Conservation (phyloP, 1,140 invertebrate species). For the Eriosoma lanigerum region DNA sequence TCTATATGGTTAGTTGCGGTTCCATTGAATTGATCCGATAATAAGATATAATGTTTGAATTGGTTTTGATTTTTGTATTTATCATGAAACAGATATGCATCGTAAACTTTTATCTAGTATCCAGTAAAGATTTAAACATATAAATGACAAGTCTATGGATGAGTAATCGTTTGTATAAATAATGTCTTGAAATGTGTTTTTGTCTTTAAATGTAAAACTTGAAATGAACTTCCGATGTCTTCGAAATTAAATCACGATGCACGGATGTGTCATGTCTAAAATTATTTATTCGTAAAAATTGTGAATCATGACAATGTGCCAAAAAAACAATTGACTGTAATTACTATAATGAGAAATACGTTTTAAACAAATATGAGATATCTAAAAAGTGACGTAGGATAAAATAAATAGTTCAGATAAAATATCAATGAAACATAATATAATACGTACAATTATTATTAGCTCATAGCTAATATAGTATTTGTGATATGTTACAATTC, state of each 20-base stretch:
- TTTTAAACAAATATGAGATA: not conserved
- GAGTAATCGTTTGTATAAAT: no score
- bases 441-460: constrained; percentile 18
- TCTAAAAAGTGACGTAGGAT: constrained; percentile 9
- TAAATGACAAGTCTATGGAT: no score
- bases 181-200: not conserved
- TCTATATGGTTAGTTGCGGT: no score
- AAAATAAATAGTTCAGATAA: constrained; percentile 10
- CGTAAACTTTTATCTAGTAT: no score
- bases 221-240: not conserved
- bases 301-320: not conserved
- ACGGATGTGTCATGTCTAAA: constrained; percentile 7
- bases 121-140: no score
- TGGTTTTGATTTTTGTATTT: no score
- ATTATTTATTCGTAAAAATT: not conserved
- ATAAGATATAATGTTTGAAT: no score
- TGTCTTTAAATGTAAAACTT: not conserved
- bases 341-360: constrained; percentile 19
- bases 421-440: not conserved
- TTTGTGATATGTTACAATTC: not conserved
- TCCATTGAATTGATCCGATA: no score
- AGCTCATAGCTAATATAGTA: not conserved
- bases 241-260: not conserved
- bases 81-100: no score
- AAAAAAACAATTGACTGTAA: constrained; percentile 21